Percentiles rank a stretch among this genome's conserved stretches.
phyloP scores from a whole-genome alignment of 2,797 vertebrate genomes.

The Crypturellus tataupa region DNA sequence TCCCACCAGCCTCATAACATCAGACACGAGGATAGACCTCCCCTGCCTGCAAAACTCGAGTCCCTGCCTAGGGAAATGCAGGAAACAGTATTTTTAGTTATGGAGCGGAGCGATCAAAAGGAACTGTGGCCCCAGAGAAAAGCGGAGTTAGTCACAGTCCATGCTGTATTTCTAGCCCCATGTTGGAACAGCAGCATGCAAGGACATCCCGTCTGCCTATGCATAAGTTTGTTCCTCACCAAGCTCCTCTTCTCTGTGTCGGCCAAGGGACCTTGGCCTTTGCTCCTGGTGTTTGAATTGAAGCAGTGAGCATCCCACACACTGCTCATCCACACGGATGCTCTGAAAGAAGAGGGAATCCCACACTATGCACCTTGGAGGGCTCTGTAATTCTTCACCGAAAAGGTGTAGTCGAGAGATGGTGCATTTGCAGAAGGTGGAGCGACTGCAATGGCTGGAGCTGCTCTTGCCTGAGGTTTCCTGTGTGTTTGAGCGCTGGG shows the following conservation, averaged over 20 bases:
- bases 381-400: too few species aligned
- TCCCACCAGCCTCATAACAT: background rate
- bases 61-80: background rate
- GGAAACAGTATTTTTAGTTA: background rate
- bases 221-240: background rate
- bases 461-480: background rate
- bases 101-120: background rate
- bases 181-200: background rate
- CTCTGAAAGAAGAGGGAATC: too few species aligned
- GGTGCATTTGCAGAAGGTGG: background rate
- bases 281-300: too few species aligned
- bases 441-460: background rate
- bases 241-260: too few species aligned
- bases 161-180: background rate
- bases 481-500: accelerated
- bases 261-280: too few species aligned
- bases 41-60: background rate
- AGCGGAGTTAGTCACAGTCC: background rate
- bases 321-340: too few species aligned
- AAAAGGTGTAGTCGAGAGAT: too few species aligned
- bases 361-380: too few species aligned
- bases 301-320: too few species aligned
- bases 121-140: background rate
- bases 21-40: accelerated
- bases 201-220: background rate